Evolutionary conservation across 2,797 vertebrate species (phyloP).

Genomic region (Botia almorhae): DNA sequence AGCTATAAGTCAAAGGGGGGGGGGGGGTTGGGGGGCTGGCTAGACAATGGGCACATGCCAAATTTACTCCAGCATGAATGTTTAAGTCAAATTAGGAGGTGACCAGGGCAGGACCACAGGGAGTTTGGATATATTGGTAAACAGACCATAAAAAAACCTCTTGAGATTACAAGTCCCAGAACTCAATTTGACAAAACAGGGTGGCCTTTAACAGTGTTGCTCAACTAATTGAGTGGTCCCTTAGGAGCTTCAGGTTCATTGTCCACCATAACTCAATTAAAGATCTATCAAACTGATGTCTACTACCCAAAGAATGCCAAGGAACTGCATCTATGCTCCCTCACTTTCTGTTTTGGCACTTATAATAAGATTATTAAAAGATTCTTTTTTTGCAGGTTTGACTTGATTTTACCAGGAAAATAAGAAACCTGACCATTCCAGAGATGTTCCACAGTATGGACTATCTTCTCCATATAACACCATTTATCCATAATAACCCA

Average conservation of each 20-base stretch:
- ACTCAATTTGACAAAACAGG: slow-evolving; percentile 71
- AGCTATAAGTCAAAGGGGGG: slow-evolving; percentile 12
- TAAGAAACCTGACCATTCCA: not conserved
- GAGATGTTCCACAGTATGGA: not conserved
- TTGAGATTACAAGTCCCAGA: slow-evolving; percentile 61
- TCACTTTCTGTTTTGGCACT: too few species aligned
- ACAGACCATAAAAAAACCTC: slow-evolving; percentile 51
- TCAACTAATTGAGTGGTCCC: slow-evolving; percentile 73
- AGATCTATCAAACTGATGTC: slow-evolving; percentile 65
- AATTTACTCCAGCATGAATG: slow-evolving; percentile 58
- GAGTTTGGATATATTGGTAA: slow-evolving; percentile 74
- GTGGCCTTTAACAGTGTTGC: slow-evolving; percentile 70
- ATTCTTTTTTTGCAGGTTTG: too few species aligned
- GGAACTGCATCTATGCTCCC: not conserved
- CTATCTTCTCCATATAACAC: not conserved
- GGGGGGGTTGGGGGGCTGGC: too few species aligned
- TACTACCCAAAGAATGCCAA: slow-evolving; percentile 10
- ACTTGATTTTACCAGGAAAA: not conserved
- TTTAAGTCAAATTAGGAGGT: slow-evolving; percentile 81
- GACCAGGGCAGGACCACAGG: slow-evolving; percentile 74
- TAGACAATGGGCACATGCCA: slow-evolving; percentile 35
- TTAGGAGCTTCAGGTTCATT: slow-evolving; percentile 74
- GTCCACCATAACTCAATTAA: slow-evolving; percentile 76
- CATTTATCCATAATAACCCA: not conserved
- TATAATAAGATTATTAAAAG: too few species aligned